Evolutionary conservation across 1,140 invertebrate species (phyloP).

Genomic region (Piezodorus guildinii): DNA sequence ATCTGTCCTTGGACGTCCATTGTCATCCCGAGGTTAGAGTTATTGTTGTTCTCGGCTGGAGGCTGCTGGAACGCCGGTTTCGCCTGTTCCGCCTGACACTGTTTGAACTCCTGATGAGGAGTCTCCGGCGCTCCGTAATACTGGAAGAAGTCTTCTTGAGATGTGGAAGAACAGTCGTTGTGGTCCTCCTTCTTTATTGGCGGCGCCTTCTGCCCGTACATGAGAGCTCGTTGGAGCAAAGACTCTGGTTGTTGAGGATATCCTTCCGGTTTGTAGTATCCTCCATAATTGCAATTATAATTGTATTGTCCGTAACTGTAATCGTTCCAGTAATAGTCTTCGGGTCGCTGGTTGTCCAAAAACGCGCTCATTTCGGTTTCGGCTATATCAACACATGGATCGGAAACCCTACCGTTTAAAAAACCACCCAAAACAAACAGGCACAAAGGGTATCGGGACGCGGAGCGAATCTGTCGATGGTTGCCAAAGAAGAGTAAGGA

Average conservation of each 20-base stretch:
- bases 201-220: not conserved
- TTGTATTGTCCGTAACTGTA: not conserved
- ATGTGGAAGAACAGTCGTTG: not conserved
- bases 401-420: not conserved
- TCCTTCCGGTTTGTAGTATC: not conserved
- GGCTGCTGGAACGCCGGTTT: not conserved
- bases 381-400: not conserved
- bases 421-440: not conserved
- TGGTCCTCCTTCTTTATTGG: not conserved
- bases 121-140: not conserved
- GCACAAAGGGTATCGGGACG: not conserved
- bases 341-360: not conserved
- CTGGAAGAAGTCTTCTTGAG: not conserved
- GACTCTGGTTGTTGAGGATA: not conserved
- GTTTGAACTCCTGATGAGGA: not conserved
- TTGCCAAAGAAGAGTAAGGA: not conserved
- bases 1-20: not conserved
- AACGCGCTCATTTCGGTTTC: not conserved
- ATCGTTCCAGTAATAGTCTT: slow-evolving; percentile 7
- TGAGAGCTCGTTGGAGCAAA: not conserved
- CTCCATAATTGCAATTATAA: not conserved
- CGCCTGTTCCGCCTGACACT: not conserved
- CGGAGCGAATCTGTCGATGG: slow-evolving; percentile 16
- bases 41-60: slow-evolving; percentile 19
- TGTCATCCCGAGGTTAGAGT: not conserved